Evolutionary conservation across 2,888 invertebrate species (phyloP), one percentile per base, ranked within the genome.

Genomic region (Apantesis nais): DNA sequence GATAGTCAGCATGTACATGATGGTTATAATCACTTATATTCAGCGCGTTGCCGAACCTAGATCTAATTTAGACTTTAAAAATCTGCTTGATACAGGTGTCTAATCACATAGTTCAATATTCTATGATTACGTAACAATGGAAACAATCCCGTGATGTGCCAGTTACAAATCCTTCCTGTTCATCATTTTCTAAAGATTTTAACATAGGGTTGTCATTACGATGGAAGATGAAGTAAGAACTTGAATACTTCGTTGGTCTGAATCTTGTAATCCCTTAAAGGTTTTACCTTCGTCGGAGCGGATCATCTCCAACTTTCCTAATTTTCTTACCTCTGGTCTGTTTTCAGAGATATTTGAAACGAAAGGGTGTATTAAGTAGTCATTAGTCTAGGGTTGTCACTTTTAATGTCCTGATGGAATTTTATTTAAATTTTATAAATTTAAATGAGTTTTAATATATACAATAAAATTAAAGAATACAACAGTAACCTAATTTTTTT

Each of bases 321-420:
- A 74, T 72, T 77, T 71, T 55, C 68, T 71, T 72, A 74, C 72
- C 64, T 74, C 69, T 48, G 62, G 25, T 58, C 66, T 25, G 60
- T 73, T 79, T 80, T 70, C 66, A 73, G 48, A 68, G 44, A 67
- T 61, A 71, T 74, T 72, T 73, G 48, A 62, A 70, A 37, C 58
- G 37, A 70, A 58, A 64, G 39, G 62, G 64, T 62, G 66, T 72
- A 66, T 48, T 68, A 67, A 67, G 39, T 58, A 61, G 31, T 65
- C 37, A 48, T 68, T 73, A 69, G 16, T 58, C 22, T 70, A 76
- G 72, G 71, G 76, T 3, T 80, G 74, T 55, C 66, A 70, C 48
- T 66, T 37, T 68, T 58, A 29, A 14, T 52, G 0, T 29, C 16
- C 29, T 58, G 7, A 29, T 4, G 29, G 7, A 29, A 16, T 29